Base-by-base conservation (phyloP, 1,140 invertebrate species). In the Musca domestica region DNA sequence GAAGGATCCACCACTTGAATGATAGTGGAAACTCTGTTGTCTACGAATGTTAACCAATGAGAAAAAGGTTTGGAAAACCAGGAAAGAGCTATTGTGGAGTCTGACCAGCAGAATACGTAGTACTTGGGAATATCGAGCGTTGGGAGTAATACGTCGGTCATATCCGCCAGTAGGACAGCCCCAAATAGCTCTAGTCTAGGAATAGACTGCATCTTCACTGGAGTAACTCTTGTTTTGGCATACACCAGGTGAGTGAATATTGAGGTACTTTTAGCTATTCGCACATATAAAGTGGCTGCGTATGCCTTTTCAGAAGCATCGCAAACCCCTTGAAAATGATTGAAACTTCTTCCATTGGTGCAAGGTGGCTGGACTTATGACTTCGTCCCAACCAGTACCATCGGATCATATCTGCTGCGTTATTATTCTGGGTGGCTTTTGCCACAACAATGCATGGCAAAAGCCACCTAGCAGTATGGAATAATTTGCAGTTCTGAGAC, bases 391-490 rank as follows among this genome's bases (percentile, higher is more conserved):
- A n/a, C n/a, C n/a, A n/a, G n/a, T n/a, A n/a, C n/a, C n/a, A n/a
- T n/a, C n/a, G n/a, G n/a, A n/a, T n/a, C n/a, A n/a, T n/a, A n/a
- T 48, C 41, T 76, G 69, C 74, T 86, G 84, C 17, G 85, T 76
- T 0, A 85, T 67, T 0, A 85, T 77, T 74, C n/a, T n/a, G n/a
- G n/a, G n/a, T n/a, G n/a, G n/a, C n/a, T n/a, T 85, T 85, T 7
- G 76, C 74, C 9, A 19, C 67, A 4, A 85, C 72, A 3, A 81
- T 74, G 0, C 81, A 68, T 17, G 84, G 84, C 2, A 74, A 71
- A 1, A 84, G 51, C 66, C 79, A 79, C 10, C 83, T 83, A 15
- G 82, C 66, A 3, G 76, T 79, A 72, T 84, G 81, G 61, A 80
- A 83, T 0, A 83, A 61, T 61, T 58, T 67, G 1, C 56, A 51